Base-by-base conservation (phyloP, 2,797 vertebrate genomes). In the Catostomus latipinnis region DNA sequence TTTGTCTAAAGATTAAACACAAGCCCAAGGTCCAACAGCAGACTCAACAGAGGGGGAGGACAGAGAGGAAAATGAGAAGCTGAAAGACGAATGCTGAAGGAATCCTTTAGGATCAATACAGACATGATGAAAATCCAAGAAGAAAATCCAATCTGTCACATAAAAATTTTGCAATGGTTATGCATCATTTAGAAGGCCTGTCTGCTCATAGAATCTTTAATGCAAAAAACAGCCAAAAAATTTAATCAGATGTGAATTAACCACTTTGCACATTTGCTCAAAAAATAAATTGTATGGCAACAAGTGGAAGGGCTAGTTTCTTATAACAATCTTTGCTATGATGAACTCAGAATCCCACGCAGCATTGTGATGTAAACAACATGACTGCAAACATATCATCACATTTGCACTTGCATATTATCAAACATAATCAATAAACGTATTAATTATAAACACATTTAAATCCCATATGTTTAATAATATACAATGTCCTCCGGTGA, bases 101-200 rank as follows among this genome's bases (percentile, higher is more conserved):
- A 72, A 77, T 16, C 63, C 49, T 61, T 73, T n/a, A 75, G 71
- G 79, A 69, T 81, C 79, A 74, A 68, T 53, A 69, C n/a, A 0
- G 14, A 52, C 46, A 61, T 43, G 11, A 74, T 69, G 65, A 69
- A 52, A 81, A 67, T 62, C 22, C 56, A 62, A 75, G 50, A 57
- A 14, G 9, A 72, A 79, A 57, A 72, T 34, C 34, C 34, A 34
- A 34, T 65, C 62, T 46, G 43, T 65, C 34, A n/a, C 4, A 80
- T 74, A 86, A 82, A 81, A 76, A 14, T 78, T 76, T 90, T 90
- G 88, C 86, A 83, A 71, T 82, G 87, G 83, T 86, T 83, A 88
- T 91, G 83, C 91, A 92, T 91, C 71, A 91, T 89, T 89, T 16
- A 76, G 86, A 65, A 74, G 18, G 67, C 12, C 53, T 53, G n/a